These are phyloP conservation scores for Aphidius colemani DNA, from an alignment of 2,888 invertebrate species.

Conservation along the genomic window DNA sequence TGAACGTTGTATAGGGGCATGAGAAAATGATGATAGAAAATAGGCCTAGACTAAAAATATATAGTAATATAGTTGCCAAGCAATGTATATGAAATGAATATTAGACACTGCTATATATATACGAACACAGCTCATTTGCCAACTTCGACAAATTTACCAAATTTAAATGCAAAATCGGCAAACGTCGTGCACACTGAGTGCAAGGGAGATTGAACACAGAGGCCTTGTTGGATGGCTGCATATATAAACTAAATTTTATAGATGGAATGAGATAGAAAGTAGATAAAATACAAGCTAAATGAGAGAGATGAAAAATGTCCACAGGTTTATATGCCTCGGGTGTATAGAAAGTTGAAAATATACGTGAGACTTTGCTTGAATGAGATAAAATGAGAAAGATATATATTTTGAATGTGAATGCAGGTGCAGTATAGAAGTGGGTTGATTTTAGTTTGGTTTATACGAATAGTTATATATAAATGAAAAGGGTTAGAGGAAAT, in stretches of 20 bases:
- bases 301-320: conserved; percentile 22
- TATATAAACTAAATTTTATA: conserved; percentile 10
- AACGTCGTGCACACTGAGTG: conserved; percentile 35
- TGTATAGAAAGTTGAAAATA: no score
- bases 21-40: conserved; percentile 11
- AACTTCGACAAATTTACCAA: conserved; percentile 59
- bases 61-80: conserved; percentile 45
- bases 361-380: background rate
- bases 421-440: conserved; percentile 22
- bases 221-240: conserved; percentile 24
- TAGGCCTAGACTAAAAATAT: background rate
- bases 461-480: conserved; percentile 26
- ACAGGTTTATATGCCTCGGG: no score
- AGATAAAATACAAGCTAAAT: conserved; percentile 21
- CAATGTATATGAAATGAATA: conserved; percentile 41
- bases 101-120: conserved; percentile 48
- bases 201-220: conserved; percentile 28
- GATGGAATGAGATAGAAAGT: conserved; percentile 28
- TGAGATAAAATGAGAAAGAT: conserved; percentile 32
- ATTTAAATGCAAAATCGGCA: conserved; percentile 59
- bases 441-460: no score
- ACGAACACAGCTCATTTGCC: conserved; percentile 56
- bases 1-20: background rate
- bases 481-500: conserved; percentile 47
- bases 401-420: conserved; percentile 35